Base-by-base conservation (phyloP, 2,797 vertebrate genomes). In the Yasuhikotakia modesta region DNA sequence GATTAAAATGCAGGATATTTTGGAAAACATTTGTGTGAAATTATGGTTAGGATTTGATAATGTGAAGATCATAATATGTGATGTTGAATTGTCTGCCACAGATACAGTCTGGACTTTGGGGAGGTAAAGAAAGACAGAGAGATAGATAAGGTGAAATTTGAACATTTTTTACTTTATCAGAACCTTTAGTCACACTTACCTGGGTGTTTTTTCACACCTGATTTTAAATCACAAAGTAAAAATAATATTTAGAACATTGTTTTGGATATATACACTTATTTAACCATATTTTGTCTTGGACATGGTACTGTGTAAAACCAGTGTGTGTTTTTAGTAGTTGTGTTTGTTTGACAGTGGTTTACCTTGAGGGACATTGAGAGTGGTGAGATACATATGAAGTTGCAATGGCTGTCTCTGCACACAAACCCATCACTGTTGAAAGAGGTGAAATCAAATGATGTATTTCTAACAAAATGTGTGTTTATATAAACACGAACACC, bases 381-480 rank as follows among this genome's bases (percentile, higher is more conserved):
- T 0, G 97, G 97, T 63, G 87, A 91, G 69, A 84, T 99, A 72
- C 96, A 94, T 84, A 85, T 99, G 74, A 95, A 94, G 78, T 90
- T 99, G 13, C 94, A 97, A 87, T 99, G 97, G 97, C 86, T 96
- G 55, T 95, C 97, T 4, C 92, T 98, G 2, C 86, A 91, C 39
- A 80, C 91, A 0, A 88, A 95, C 80, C 81, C 87, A 55, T 91
- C 89, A 17, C 91, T 93, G 12, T 78, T 95, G 24, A 84, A 71
- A 0, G 90, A 96, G 94, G 97, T 97, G 73, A 5, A 4, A 35
- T 35, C 5, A 58, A 58, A 58, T 27, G 2, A 2, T 66, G 63
- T 30, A 2, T 73, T 43, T 70, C 19, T 4, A 10, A 43, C 13
- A 14, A 65, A 53, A 43, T n/a, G 7, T 19, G 21, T 70, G 13